These are phyloP conservation scores for Harmothoe impar DNA, from an alignment of 2,888 invertebrate genomes.

Conservation along the genomic window DNA sequence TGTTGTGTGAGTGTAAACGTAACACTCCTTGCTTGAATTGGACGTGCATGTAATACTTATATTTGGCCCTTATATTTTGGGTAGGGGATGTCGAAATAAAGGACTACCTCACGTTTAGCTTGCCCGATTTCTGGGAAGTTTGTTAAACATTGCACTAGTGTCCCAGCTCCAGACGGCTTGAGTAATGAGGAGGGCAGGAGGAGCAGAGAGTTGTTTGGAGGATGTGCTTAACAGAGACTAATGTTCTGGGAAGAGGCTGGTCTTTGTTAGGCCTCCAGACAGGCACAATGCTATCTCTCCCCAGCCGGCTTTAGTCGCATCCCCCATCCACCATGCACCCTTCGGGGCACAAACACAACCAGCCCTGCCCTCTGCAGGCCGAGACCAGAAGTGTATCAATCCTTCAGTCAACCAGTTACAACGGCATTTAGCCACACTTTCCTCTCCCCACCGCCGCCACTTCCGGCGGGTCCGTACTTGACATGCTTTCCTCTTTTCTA, in stretches of 20 bases:
- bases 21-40: no score
- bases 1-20: no score
- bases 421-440: conserved; percentile 28
- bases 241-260: conserved; percentile 49
- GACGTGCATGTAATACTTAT: no score
- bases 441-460: not conserved
- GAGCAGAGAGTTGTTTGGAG: conserved; percentile 18
- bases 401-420: conserved; percentile 23
- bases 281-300: conserved; percentile 40
- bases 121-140: not conserved
- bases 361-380: not conserved
- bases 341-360: conserved; percentile 19
- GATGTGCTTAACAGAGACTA: conserved; percentile 3
- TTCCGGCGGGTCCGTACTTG: conserved; percentile 30
- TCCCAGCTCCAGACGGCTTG: not conserved
- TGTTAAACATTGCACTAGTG: conserved; percentile 3
- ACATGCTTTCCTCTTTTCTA: conserved; percentile 38
- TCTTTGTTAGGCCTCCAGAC: not conserved
- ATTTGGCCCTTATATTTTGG: no score
- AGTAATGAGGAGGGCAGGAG: conserved; percentile 24
- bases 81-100: no score
- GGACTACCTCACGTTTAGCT: no score
- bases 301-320: not conserved
- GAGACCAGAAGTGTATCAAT: conserved; percentile 26
- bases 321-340: not conserved